Base-by-base conservation (phyloP, 2,113 vertebrate species). In the Callithrix jacchus region DNA sequence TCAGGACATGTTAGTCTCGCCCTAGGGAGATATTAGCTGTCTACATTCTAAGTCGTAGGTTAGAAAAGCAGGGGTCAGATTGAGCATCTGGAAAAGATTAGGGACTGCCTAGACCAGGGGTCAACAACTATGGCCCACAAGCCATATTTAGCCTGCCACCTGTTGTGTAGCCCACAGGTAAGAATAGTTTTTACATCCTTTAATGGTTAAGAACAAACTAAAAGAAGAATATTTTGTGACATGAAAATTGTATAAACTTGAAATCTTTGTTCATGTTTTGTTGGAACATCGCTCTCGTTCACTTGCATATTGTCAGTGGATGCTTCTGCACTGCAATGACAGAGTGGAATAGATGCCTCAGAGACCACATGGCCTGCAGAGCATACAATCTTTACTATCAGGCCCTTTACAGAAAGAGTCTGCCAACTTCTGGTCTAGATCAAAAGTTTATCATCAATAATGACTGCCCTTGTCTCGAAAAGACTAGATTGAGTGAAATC, bases 141-240 rank as follows among this genome's bases (percentile, higher is more conserved):
- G 40, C 30, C n/a, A 35, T 21, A 70, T 79, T 35, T 47, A 64
- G 52, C 49, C 71, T 87, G 20, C 42, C 45, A 70, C 87, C 8
- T 84, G 32, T 40, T 83, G 9, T 86, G 71, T 20, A 91, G 27
- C 49, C 56, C 8, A 30, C 30, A 56, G 27, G 18, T 90, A 68
- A 83, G 74, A 90, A 37, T 49, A 35, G 0, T 73, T 94, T 95
- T 87, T 56, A 89, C 8, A n/a, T 30, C 87, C 80, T 95, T 92
- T 84, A 84, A 21, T 90, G 7, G 42, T 87, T 84, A 30, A 68
- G 64, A 81, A 61, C 3, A 73, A 68, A 87, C 54, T 66, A 86
- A 37, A 92, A 89, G 58, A 85, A 81, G 16, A 71, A 45, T 92
- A 84, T 61, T 93, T 87, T 91, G 18, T 94, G 56, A 87, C 37